Evolutionary conservation across 2,113 vertebrate species (phyloP).

Genomic region (Grammomys dolichurus): DNA sequence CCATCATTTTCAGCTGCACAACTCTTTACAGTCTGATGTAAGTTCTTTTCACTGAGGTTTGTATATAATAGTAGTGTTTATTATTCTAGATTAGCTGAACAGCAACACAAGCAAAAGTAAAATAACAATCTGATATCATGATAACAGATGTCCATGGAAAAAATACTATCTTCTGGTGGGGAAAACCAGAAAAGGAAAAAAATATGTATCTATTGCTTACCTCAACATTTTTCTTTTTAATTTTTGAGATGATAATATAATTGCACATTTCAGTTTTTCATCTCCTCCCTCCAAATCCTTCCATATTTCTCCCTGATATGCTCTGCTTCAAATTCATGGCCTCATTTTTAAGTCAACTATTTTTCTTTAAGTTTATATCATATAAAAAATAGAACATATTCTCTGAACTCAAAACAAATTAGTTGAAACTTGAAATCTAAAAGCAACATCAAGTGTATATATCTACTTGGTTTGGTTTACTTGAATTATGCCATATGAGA

Average conservation of each 20-base stretch:
- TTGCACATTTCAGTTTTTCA: neutral
- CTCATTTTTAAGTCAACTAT: neutral
- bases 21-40: neutral
- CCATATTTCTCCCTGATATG: neutral
- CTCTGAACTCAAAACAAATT: slow-evolving; percentile 51
- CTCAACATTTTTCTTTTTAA: slow-evolving; percentile 15
- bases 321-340: neutral
- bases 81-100: slow-evolving; percentile 45
- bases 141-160: neutral
- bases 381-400: neutral
- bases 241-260: neutral
- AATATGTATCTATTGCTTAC: neutral
- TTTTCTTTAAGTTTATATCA: slow-evolving; percentile 21
- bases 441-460: slow-evolving; percentile 23
- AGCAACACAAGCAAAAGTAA: slow-evolving; percentile 6
- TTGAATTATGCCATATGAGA: slow-evolving; percentile 55
- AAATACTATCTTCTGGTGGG: neutral
- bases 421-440: slow-evolving; percentile 45
- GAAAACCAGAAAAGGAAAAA: neutral
- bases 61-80: slow-evolving; percentile 30
- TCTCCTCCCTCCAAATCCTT: neutral
- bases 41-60: slow-evolving; percentile 12
- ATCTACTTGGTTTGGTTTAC: slow-evolving; percentile 64
- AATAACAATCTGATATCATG: neutral
- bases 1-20: slow-evolving; percentile 27